A percentile compares a stretch with the other conserved stretches of the same genome.
Conservation (phyloP, 2,888 invertebrate species). For the Hipparchia sbordonii region DNA sequence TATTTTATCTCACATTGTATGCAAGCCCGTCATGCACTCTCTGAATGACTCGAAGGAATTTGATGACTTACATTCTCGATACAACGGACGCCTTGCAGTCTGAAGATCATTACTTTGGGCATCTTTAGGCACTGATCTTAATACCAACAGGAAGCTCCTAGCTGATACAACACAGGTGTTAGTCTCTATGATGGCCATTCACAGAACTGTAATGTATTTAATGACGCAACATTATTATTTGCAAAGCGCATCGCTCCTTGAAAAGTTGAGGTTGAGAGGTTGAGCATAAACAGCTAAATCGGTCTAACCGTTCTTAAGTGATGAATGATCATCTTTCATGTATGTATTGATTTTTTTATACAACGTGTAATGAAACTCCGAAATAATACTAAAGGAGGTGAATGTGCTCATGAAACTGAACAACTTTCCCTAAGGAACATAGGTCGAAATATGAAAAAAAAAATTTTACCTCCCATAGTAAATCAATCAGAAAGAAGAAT, state of each 20-base stretch:
- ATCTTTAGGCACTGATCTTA: conserved; percentile 34
- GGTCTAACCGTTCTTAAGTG: too few species aligned
- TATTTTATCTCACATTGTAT: conserved; percentile 19
- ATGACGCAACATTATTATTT: conserved; percentile 48
- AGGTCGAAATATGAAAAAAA: too few species aligned
- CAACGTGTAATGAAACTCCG: too few species aligned
- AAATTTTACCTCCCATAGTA: too few species aligned
- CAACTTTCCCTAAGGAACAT: too few species aligned
- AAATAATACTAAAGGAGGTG: too few species aligned
- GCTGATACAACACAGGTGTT: conserved; percentile 64
- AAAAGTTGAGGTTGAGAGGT: neutral
- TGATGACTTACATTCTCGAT: conserved; percentile 34
- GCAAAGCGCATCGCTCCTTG: neutral
- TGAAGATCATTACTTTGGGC: conserved; percentile 40
- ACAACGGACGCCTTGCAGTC: conserved; percentile 38
- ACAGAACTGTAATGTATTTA: conserved; percentile 49
- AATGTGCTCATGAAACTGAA: too few species aligned
- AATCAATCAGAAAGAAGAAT: too few species aligned
- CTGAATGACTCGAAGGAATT: conserved; percentile 30
- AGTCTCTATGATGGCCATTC: conserved; percentile 49
- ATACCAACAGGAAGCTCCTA: conserved; percentile 65
- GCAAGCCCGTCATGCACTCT: conserved; percentile 9
- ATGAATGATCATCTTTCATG: too few species aligned
- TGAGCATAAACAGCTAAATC: too few species aligned
- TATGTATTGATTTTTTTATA: too few species aligned